Conservation (phyloP, 2,113 vertebrate species). For the Scomber scombrus region DNA sequence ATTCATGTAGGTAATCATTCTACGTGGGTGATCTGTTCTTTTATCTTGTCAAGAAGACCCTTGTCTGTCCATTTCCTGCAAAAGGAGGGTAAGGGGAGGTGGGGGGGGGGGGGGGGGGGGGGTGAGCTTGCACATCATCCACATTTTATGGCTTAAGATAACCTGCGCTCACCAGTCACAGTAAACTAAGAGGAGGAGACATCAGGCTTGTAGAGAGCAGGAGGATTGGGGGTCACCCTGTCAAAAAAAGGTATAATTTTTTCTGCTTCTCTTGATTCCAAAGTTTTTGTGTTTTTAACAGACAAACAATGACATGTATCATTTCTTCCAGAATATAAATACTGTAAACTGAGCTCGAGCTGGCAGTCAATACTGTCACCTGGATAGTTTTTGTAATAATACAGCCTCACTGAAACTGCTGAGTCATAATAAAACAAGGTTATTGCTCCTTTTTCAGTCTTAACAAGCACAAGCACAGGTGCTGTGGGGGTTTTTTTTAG, state of each 20-base stretch:
- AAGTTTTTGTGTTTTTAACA: constrained; percentile 9
- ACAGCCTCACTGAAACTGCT: constrained; percentile 35
- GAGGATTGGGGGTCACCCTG: constrained; percentile 5
- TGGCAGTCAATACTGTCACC: constrained; percentile 74
- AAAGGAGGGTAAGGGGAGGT: too few species aligned
- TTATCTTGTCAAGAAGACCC: constrained; percentile 50
- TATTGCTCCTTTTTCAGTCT: constrained; percentile 73
- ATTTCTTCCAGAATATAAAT: constrained; percentile 58
- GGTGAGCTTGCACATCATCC: constrained; percentile 48
- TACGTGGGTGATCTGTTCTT: constrained; percentile 51
- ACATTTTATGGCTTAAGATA: constrained; percentile 80
- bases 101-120: constrained; percentile 36
- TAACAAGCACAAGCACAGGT: constrained; percentile 20
- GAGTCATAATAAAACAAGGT: constrained; percentile 32
- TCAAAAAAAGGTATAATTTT: constrained; percentile 5
- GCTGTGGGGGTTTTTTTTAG: constrained; percentile 40
- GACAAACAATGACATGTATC: constrained; percentile 7
- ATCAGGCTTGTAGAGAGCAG: constrained; percentile 25
- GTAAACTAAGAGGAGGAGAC: constrained; percentile 46
- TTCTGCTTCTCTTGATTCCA: constrained; percentile 23
- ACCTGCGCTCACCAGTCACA: constrained; percentile 65
- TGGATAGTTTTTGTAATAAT: constrained; percentile 45
- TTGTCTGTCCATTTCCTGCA: constrained; percentile 60
- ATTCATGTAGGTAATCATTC: constrained; percentile 70
- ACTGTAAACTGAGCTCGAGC: constrained; percentile 74